A percentile compares a stretch with the other conserved stretches of the same genome.
Evolutionary conservation across 2,797 vertebrate genomes (phyloP).

Genomic region (Muraenolepis orangiensis): DNA sequence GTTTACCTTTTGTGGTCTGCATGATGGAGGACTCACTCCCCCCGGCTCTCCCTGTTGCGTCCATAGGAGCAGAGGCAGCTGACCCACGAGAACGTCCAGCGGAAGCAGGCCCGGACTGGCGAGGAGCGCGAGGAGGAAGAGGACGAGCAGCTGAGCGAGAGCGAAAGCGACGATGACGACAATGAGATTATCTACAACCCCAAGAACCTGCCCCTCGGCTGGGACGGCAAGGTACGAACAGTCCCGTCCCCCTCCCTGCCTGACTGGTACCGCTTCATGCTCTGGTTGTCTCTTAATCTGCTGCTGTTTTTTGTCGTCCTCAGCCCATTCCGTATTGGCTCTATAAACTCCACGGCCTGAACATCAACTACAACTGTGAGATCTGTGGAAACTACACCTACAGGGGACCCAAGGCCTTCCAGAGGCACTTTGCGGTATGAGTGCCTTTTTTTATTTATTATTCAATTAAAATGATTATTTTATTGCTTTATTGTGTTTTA

Average conservation of each 20-base stretch:
- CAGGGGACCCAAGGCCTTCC: constrained; percentile 95
- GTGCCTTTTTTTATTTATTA: not conserved
- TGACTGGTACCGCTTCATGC: not conserved
- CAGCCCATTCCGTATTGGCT: constrained; percentile 97
- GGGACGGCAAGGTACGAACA: constrained; percentile 91
- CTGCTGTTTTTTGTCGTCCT: not conserved
- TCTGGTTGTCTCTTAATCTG: not conserved
- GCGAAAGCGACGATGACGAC: constrained; percentile 96
- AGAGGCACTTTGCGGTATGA: constrained; percentile 93
- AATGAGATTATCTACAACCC: constrained; percentile 99
- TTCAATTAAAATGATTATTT: too few species aligned
- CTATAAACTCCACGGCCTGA: constrained; percentile 93
- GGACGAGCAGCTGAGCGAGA: constrained; percentile 96
- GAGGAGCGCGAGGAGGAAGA: constrained; percentile 97
- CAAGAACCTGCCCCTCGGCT: constrained; percentile 95
- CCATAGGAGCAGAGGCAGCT: constrained; percentile 92
- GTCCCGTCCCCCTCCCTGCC: not conserved
- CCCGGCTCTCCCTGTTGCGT: not conserved
- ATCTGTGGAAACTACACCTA: constrained; percentile 99
- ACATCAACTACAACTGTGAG: constrained; percentile 99
- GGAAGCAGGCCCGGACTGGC: constrained; percentile 93
- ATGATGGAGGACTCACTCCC: not conserved
- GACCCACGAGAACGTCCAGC: constrained; percentile 95
- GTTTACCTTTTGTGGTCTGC: not conserved
- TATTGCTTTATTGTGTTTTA: not conserved